Evolutionary conservation across 2,888 invertebrate genomes (phyloP).

Genomic region (Aricia artaxerxes): DNA sequence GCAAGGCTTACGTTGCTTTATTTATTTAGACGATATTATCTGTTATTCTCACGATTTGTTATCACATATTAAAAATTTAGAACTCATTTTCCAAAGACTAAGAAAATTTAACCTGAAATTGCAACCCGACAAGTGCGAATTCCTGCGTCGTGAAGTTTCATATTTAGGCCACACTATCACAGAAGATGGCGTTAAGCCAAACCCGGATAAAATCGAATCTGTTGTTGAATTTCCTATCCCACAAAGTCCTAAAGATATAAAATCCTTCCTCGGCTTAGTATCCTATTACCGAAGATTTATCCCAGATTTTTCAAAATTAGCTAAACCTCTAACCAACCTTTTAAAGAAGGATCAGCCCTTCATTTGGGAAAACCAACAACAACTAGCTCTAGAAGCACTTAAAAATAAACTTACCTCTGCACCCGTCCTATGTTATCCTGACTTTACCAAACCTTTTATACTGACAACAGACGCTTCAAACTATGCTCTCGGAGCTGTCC

Average conservation of each 20-base stretch:
- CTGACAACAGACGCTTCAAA: too few species aligned
- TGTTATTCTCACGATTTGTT: too few species aligned
- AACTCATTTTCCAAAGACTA: too few species aligned
- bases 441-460: too few species aligned
- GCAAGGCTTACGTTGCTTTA: too few species aligned
- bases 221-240: slow-evolving; percentile 6
- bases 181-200: slow-evolving; percentile 5
- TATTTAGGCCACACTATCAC: not conserved
- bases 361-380: not conserved
- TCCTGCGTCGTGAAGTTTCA: too few species aligned
- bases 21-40: too few species aligned
- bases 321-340: not conserved
- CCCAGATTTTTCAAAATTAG: not conserved
- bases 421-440: slow-evolving; percentile 43
- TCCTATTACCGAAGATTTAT: slow-evolving; percentile 5
- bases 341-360: not conserved
- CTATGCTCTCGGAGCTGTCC: too few species aligned
- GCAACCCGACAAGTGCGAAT: too few species aligned
- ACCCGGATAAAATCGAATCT: not conserved
- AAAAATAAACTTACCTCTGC: slow-evolving; percentile 39
- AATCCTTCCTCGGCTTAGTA: slow-evolving; percentile 31
- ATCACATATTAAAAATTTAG: too few species aligned
- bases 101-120: too few species aligned
- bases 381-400: not conserved
- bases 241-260: slow-evolving; percentile 38